Base-by-base conservation (phyloP, 2,113 vertebrate species). In the Phalacrocorax aristotelis region DNA sequence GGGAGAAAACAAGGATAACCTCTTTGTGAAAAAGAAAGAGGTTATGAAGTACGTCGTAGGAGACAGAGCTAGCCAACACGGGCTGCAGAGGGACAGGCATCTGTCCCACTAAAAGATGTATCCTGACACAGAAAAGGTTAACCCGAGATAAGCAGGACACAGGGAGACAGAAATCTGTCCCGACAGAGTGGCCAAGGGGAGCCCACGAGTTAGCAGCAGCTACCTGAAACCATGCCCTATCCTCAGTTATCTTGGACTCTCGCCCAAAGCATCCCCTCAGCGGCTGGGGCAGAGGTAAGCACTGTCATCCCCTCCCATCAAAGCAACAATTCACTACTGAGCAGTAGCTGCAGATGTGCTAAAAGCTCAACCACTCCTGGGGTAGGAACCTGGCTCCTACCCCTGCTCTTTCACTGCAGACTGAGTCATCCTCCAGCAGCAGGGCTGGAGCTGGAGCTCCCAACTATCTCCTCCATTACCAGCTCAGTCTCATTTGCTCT, bases 1-100 rank as follows among this genome's bases (percentile, higher is more conserved):
- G 49, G 85, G 87, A 60, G 49, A 97, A 97, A 96, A 88, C 5
- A 68, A 97, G 93, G 95, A 93, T 80, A 95, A 94, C 77, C 83
- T 95, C 91, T 76, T 95, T 93, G 77, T 51, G 76, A 87, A 66
- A 91, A 51, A 83, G 60, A 84, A 94, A 92, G 89, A 95, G 93
- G 91, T 93, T 94, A 87, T 27, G 34, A 95, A 89, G 82, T 55
- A 76, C 2, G 0, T 40, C 0, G 3, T 15, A 82, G 66, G 78
- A 78, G 83, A 89, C 1, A 0, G 62, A 92, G 87, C 26, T 71
- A 91, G 91, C 25, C 51, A 13, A 8, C 42, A 44, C 0, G 2
- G 68, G 76, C 72, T 89, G 93, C 93, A 83, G 60, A 82, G 68
- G 55, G 80, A 85, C 55, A 75, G 65, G 60, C 0, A 0, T 34